Percentiles rank a stretch among this genome's conserved stretches.
These are phyloP conservation scores for Platycheirus rosarum DNA, from an alignment of 2,888 invertebrate genomes.

Conservation along the genomic window DNA sequence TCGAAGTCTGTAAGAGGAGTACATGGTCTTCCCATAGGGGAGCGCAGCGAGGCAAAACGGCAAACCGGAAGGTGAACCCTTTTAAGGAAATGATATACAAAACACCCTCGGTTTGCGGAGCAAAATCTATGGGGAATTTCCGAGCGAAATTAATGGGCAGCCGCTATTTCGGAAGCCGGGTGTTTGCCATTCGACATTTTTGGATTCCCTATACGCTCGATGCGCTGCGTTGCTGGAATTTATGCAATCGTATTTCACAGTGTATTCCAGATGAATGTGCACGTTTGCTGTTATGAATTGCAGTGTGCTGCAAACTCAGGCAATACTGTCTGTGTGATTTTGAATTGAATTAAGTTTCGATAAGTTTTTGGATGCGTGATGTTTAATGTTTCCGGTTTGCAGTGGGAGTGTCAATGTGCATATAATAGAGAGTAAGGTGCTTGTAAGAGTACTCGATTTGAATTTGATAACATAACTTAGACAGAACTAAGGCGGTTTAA, in stretches of 20 bases:
- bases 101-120: slow-evolving; percentile 59
- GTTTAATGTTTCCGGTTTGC: slow-evolving; percentile 26
- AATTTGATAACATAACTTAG: too few relatives aligned
- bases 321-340: slow-evolving; percentile 15
- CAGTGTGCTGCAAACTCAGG: slow-evolving; percentile 2
- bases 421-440: neutral
- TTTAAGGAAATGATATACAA: slow-evolving; percentile 81
- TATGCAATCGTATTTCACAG: slow-evolving; percentile 53
- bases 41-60: neutral
- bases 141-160: slow-evolving; percentile 71
- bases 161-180: slow-evolving; percentile 57
- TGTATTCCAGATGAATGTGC: slow-evolving; percentile 39
- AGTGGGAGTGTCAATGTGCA: neutral
- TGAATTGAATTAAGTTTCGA: slow-evolving; percentile 1
- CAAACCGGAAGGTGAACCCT: slow-evolving; percentile 77
- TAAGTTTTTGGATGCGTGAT: slow-evolving; percentile 1
- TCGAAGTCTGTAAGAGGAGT: neutral
- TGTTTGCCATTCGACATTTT: slow-evolving; percentile 33
- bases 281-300: slow-evolving; percentile 42
- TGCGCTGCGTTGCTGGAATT: slow-evolving; percentile 18
- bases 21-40: neutral
- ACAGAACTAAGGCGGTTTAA: too few relatives aligned
- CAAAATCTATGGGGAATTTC: slow-evolving; percentile 69
- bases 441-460: neutral
- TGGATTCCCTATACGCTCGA: slow-evolving; percentile 5